These are phyloP conservation scores for Gephyroberyx darwinii DNA, from an alignment of 2,797 vertebrate species.

Conservation along the genomic window DNA sequence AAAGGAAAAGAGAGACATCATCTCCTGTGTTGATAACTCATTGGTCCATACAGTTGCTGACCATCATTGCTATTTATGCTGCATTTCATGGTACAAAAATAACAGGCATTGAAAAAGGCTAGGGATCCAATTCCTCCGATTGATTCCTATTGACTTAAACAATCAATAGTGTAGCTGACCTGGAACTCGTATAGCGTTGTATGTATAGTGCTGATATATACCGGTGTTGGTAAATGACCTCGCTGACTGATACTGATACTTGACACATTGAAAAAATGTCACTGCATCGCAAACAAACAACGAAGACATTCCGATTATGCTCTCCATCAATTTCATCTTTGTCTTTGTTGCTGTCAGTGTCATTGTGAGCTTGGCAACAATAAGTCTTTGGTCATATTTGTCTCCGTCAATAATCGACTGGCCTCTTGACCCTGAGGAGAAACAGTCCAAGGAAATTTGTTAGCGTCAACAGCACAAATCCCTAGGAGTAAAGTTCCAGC, in stretches of 20 bases:
- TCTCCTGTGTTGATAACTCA: neutral
- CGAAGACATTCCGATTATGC: neutral
- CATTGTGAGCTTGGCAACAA: neutral
- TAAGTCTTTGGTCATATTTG: constrained; percentile 2
- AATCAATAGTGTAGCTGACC: constrained; percentile 33
- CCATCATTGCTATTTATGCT: constrained; percentile 11
- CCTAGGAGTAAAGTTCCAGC: constrained; percentile 7
- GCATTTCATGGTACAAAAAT: constrained; percentile 3
- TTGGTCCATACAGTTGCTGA: neutral
- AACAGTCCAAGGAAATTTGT: constrained; percentile 21
- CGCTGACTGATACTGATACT: neutral
- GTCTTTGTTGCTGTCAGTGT: neutral
- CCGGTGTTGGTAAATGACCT: neutral
- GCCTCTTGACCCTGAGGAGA: constrained; percentile 26
- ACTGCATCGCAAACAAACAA: neutral
- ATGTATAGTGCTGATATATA: neutral
- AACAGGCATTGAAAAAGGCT: neutral
- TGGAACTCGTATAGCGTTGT: neutral
- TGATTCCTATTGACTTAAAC: constrained; percentile 35
- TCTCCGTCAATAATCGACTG: constrained; percentile 35
- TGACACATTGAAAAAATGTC: constrained; percentile 1
- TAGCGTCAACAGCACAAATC: constrained; percentile 12
- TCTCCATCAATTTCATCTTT: constrained; percentile 7
- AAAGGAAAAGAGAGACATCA: no score
- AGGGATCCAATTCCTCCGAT: neutral